Percentiles rank a stretch among this genome's conserved stretches.
Conservation (phyloP, 2,888 invertebrate genomes). For the Seladonia tumulorum region DNA sequence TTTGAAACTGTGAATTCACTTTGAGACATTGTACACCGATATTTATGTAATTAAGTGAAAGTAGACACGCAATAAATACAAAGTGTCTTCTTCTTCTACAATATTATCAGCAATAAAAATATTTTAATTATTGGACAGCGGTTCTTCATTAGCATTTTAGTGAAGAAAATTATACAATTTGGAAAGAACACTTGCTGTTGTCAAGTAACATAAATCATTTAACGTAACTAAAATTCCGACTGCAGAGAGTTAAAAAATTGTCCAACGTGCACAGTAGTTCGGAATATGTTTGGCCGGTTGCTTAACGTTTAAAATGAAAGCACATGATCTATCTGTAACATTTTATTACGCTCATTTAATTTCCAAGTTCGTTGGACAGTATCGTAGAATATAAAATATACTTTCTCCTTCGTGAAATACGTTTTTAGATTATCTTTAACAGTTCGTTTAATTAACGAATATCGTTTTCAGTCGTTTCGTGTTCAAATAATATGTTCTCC, state of each 20-base stretch:
- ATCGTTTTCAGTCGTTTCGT: conserved; percentile 14
- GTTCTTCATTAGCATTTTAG: too few species aligned
- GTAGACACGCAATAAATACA: too few species aligned
- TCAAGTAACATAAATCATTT: too few species aligned
- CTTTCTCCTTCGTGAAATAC: neutral
- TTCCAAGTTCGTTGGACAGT: neutral
- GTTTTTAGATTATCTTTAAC: neutral
- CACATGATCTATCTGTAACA: neutral
- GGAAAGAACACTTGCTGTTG: too few species aligned
- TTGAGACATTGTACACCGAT: too few species aligned
- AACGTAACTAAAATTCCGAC: too few species aligned
- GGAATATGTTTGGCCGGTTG: neutral
- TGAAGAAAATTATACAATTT: too few species aligned
- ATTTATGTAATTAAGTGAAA: too few species aligned
- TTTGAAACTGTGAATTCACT: too few species aligned
- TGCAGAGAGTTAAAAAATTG: neutral
- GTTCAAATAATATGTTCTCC: neutral
- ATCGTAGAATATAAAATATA: conserved; percentile 1
- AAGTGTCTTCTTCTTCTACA: too few species aligned
- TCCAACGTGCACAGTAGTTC: neutral
- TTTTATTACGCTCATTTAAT: neutral
- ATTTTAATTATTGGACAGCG: too few species aligned
- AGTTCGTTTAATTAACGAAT: conserved; percentile 12
- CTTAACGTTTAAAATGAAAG: neutral
- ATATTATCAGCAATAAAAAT: too few species aligned